Percentiles rank a stretch among this genome's conserved stretches.
Conservation (phyloP, 1,140 invertebrate genomes). For the Heliconius melpomene region DNA sequence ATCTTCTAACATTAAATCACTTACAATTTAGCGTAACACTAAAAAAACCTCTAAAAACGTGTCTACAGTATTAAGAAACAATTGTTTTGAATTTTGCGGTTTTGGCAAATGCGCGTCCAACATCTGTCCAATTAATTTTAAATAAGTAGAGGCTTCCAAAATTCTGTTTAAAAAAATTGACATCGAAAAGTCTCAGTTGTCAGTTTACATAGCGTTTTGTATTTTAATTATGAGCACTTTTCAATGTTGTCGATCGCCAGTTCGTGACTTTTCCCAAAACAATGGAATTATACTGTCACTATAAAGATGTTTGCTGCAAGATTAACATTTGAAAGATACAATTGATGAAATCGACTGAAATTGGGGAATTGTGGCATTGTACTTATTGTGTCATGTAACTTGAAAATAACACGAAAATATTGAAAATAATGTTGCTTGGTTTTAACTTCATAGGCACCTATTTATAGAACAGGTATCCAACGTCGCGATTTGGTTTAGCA, state of each 20-base stretch:
- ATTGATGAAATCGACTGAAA: slow-evolving; percentile 33
- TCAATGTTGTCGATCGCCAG: slow-evolving; percentile 47
- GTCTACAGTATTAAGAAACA: background rate
- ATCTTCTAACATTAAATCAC: background rate
- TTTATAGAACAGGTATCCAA: no score
- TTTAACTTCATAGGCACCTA: no score
- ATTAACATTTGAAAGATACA: slow-evolving; percentile 35
- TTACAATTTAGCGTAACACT: background rate
- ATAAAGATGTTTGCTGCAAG: slow-evolving; percentile 53
- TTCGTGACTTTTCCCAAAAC: slow-evolving; percentile 76
- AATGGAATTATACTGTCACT: slow-evolving; percentile 60
- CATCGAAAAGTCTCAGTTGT: slow-evolving; percentile 17
- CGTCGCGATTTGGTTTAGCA: no score
- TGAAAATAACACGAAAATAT: background rate
- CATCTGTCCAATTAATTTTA: slow-evolving; percentile 31
- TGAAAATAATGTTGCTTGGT: no score
- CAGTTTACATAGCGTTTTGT: slow-evolving; percentile 46
- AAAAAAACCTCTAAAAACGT: background rate
- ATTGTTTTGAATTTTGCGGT: slow-evolving; percentile 24
- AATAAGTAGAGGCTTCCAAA: slow-evolving; percentile 10
- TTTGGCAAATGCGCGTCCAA: slow-evolving; percentile 15
- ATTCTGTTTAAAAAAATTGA: slow-evolving; percentile 20
- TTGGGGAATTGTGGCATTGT: background rate
- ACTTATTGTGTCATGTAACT: background rate
- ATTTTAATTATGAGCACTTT: slow-evolving; percentile 52